A percentile compares a stretch with the other conserved stretches of the same genome.
phyloP scores from a whole-genome alignment of 2,113 vertebrate genomes.

The Callopanchax toddi region DNA sequence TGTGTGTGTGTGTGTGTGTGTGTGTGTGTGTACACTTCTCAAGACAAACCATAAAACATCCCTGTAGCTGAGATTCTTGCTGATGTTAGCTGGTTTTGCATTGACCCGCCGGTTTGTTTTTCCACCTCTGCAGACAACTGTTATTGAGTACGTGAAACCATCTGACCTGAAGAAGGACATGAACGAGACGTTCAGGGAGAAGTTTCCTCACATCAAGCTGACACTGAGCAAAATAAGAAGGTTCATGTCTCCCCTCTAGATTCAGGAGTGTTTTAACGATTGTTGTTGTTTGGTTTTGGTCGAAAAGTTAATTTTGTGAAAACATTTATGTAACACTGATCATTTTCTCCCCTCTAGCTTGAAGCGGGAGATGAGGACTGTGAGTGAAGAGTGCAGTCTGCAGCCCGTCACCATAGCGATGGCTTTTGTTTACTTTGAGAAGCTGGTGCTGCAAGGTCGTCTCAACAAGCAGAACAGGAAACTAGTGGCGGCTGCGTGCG shows the following conservation, averaged over 20 bases:
- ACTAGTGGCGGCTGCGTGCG: conserved; percentile 91
- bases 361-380: conserved; percentile 93
- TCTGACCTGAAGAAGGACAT: conserved; percentile 98
- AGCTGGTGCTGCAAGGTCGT: conserved; percentile 94
- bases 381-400: conserved; percentile 91
- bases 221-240: conserved; percentile 97
- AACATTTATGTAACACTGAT: neutral
- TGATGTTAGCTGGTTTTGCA: neutral
- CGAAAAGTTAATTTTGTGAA: too few species aligned
- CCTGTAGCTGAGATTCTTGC: neutral
- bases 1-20: neutral
- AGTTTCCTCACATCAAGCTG: conserved; percentile 94
- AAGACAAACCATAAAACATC: too few species aligned
- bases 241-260: conserved; percentile 61
- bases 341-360: conserved; percentile 80
- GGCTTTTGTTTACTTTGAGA: conserved; percentile 99
- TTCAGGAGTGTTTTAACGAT: too few species aligned
- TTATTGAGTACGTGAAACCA: conserved; percentile 98
- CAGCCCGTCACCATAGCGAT: conserved; percentile 94
- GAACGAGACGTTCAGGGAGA: conserved; percentile 98
- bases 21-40: neutral
- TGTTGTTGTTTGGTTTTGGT: too few species aligned
- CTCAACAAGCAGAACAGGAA: conserved; percentile 97
- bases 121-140: conserved; percentile 85
- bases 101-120: conserved; percentile 2